Evolutionary conservation across 2,888 invertebrate genomes (phyloP).

Genomic region (Mythimna loreyi): DNA sequence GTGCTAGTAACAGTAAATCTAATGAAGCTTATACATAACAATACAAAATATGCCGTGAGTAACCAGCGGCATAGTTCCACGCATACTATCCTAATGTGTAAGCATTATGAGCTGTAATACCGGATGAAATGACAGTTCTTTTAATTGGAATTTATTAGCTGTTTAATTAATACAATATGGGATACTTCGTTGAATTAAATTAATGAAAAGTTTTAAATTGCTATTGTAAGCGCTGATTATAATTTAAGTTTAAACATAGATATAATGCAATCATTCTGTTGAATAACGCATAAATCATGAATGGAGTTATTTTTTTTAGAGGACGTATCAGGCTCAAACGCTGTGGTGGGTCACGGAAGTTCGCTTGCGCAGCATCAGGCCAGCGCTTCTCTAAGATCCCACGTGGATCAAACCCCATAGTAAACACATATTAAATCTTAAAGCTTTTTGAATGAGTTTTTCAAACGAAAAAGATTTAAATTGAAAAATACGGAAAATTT

Average conservation of each 20-base stretch:
- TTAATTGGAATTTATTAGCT: conserved; percentile 18
- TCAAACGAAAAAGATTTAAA: too few relatives aligned
- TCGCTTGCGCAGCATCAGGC: too few relatives aligned
- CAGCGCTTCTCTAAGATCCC: too few relatives aligned
- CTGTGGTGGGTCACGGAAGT: too few relatives aligned
- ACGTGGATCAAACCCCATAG: too few relatives aligned
- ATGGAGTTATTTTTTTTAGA: too few relatives aligned
- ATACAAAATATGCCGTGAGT: conserved; percentile 8
- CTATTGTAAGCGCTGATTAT: background rate
- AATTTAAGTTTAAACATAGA: background rate
- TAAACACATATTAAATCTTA: too few relatives aligned
- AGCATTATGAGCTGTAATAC: background rate
- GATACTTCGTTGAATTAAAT: background rate
- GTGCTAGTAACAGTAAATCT: conserved; percentile 30
- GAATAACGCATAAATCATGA: too few relatives aligned
- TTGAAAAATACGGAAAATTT: too few relatives aligned
- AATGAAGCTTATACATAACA: conserved; percentile 15
- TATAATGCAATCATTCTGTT: too few relatives aligned
- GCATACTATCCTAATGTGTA: conserved; percentile 20
- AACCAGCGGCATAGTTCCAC: conserved; percentile 36
- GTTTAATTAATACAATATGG: background rate
- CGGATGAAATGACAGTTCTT: conserved; percentile 40
- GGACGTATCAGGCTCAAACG: too few relatives aligned
- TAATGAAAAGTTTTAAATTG: background rate
- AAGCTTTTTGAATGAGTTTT: too few relatives aligned